Percentiles rank a stretch among this genome's conserved stretches.
Conservation (phyloP, 1,140 invertebrate species). For the Archivesica marissinica region DNA sequence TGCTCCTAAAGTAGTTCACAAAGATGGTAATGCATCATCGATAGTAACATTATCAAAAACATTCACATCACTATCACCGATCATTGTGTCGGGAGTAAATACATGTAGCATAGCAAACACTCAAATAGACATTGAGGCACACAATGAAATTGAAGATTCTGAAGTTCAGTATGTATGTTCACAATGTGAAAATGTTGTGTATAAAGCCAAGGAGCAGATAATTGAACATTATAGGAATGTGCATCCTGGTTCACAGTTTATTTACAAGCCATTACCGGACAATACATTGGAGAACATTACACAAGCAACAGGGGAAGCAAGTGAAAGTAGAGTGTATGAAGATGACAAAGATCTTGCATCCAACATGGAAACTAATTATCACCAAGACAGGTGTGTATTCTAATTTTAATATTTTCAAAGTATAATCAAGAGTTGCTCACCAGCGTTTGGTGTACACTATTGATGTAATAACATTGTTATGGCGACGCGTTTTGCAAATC, state of each 20-base stretch:
- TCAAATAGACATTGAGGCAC: neutral
- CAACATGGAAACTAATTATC: neutral
- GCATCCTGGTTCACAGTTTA: slow-evolving; percentile 72
- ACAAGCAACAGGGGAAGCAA: slow-evolving; percentile 19
- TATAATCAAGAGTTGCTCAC: too few species aligned
- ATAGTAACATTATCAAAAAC: neutral
- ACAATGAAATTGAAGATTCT: slow-evolving; percentile 22
- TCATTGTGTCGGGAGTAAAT: neutral
- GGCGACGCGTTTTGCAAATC: too few species aligned
- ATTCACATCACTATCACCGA: neutral
- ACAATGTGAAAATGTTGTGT: slow-evolving; percentile 72
- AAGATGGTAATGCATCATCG: neutral
- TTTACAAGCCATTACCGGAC: slow-evolving; percentile 66
- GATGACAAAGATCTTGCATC: neutral
- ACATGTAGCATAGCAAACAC: neutral
- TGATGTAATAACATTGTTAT: too few species aligned
- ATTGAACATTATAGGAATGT: slow-evolving; percentile 68
- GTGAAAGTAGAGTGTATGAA: neutral
- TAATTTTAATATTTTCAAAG: too few species aligned
- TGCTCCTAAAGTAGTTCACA: neutral
- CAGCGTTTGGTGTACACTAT: too few species aligned
- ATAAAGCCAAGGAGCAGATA: slow-evolving; percentile 70
- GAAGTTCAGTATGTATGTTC: slow-evolving; percentile 75
- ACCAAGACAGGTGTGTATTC: neutral
- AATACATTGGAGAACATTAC: slow-evolving; percentile 75